These are phyloP conservation scores for Glossosoma conforme DNA, from an alignment of 1,140 invertebrate genomes.

Conservation along the genomic window DNA sequence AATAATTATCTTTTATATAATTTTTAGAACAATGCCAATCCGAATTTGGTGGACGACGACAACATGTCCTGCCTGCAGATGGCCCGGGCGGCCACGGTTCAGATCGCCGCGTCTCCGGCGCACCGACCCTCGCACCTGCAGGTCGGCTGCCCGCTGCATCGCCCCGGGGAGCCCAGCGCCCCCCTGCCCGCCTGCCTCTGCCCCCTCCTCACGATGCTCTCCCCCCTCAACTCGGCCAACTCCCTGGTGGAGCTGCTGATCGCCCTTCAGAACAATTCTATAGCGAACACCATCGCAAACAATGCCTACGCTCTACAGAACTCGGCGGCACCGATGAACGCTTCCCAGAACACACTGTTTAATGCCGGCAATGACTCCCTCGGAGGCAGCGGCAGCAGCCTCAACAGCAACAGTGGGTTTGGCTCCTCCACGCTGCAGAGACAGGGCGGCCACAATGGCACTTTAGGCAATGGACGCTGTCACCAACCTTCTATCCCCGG, in stretches of 20 bases:
- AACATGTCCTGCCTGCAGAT: slow-evolving; percentile 48
- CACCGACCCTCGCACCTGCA: slow-evolving; percentile 43
- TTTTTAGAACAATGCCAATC: slow-evolving; percentile 49
- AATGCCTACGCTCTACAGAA: slow-evolving; percentile 17
- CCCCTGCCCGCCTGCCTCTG: slow-evolving; percentile 43
- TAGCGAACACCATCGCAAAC: slow-evolving; percentile 25
- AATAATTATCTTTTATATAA: no score
- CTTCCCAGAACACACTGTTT: slow-evolving; percentile 25
- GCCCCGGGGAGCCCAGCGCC: slow-evolving; percentile 37
- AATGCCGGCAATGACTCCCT: slow-evolving; percentile 22
- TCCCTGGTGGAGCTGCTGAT: slow-evolving; percentile 45
- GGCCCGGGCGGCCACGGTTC: slow-evolving; percentile 45
- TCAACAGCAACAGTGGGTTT: slow-evolving; percentile 22
- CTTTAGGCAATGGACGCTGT: slow-evolving; percentile 23
- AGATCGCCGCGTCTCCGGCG: slow-evolving; percentile 42
- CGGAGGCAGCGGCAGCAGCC: slow-evolving; percentile 26
- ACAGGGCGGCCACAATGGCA: slow-evolving; percentile 19
- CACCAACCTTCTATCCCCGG: slow-evolving; percentile 21
- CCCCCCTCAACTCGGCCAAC: slow-evolving; percentile 43
- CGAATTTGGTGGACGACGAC: slow-evolving; percentile 46
- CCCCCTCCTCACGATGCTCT: slow-evolving; percentile 43
- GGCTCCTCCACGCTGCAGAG: slow-evolving; percentile 12
- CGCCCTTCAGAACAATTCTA: slow-evolving; percentile 41
- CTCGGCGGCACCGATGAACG: slow-evolving; percentile 12
- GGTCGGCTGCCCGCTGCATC: slow-evolving; percentile 43